Evolutionary conservation across 2,888 invertebrate species (phyloP), one percentile per base, ranked within the genome.

Genomic region (Adineta ricciae): DNA sequence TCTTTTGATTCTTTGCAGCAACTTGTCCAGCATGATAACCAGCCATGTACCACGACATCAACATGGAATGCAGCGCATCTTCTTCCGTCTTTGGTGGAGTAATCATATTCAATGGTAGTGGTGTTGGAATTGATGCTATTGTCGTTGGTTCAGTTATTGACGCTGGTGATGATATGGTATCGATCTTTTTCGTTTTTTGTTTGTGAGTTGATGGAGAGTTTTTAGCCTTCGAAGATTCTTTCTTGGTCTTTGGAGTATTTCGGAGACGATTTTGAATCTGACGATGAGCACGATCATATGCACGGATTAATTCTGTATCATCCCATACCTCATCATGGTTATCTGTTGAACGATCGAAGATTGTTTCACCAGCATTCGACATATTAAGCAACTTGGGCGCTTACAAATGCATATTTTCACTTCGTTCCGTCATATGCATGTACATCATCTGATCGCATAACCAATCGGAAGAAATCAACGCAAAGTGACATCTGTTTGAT

Each of bases 21-120:
- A 38, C 11, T 73, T 38, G 41, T 24, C 73, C 73, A 73, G 73
- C 73, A 73, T 73, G 73, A 73, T 73, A 73, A 38, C 73, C 73
- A 73, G 73, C 73, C 41, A 41, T 73, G 24, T 73, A 73, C 73
- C 73, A 73, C 2, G 73, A 38, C 73, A 73, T 73, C 24, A 73
- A 41, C 73, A 73, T 73, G 9, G 73, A 73, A 24, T 73, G 36
- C 2, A 38, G 38, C 4, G 73, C 73, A 73, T 73, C 73, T 21
- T 73, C 7, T 73, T 73, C 73, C 36, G 19, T 73, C 38, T 73
- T 73, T 36, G 73, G 73, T 73, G 41, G 38, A 24, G 36, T 73
- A 4, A 73, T 21, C 19, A 38, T 24, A 73, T 41, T 38, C 7
- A 73, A 19, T 38, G 73, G 73, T 36, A 73, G 21, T 19, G 73